A percentile compares a stretch with the other conserved stretches of the same genome.
Evolutionary conservation across 2,888 invertebrate species (phyloP).

Genomic region (Meganola albula): DNA sequence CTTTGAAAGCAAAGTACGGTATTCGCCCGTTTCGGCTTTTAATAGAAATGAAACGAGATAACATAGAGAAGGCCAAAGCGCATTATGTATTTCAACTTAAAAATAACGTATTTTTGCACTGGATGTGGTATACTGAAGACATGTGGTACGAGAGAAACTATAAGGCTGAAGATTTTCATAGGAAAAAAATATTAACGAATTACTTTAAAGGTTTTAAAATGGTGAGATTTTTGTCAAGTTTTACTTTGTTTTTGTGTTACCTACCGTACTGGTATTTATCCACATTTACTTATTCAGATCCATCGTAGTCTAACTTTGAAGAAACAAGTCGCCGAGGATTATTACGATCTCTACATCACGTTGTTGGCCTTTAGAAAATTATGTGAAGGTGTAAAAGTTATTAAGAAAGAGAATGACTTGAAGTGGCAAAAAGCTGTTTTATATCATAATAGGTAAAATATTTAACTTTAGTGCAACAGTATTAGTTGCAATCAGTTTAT

Average conservation of each 20-base stretch:
- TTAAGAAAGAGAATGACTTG: constrained; percentile 62
- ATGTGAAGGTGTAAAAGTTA: constrained; percentile 53
- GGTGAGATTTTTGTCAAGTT: constrained; percentile 37
- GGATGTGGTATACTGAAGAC: constrained; percentile 73
- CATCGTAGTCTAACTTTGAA: constrained; percentile 67
- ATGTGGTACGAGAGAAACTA: constrained; percentile 71
- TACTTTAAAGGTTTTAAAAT: constrained; percentile 66
- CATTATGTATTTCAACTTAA: constrained; percentile 66
- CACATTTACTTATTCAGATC: constrained; percentile 49
- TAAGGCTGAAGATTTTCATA: constrained; percentile 76
- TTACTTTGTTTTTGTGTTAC: too few relatives aligned
- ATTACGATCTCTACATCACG: constrained; percentile 80
- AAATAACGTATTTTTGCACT: constrained; percentile 67
- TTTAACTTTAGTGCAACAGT: too few relatives aligned
- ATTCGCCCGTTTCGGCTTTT: constrained; percentile 50
- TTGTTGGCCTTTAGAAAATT: constrained; percentile 73
- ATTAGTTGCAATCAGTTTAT: too few relatives aligned
- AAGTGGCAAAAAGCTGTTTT: constrained; percentile 63
- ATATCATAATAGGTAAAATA: constrained; percentile 67
- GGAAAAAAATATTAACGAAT: constrained; percentile 63
- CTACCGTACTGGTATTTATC: too few relatives aligned
- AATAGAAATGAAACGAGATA: constrained; percentile 52
- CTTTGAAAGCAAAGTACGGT: constrained; percentile 55
- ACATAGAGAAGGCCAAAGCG: constrained; percentile 61
- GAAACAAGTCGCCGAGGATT: constrained; percentile 84